These are phyloP conservation scores for Drosophila falleni DNA, from an alignment of 2,888 invertebrate genomes.

Conservation along the genomic window DNA sequence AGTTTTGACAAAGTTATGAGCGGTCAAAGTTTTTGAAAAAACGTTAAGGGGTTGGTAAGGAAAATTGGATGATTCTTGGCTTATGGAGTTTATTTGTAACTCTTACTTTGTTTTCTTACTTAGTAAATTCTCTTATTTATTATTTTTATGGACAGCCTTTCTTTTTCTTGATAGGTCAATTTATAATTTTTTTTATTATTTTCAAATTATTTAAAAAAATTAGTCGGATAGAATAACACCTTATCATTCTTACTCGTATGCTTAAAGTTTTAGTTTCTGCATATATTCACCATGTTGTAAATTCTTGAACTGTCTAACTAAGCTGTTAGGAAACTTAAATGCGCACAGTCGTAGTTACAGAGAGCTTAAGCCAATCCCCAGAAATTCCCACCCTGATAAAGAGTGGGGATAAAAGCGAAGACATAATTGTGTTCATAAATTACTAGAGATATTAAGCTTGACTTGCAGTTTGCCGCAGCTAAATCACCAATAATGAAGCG, in stretches of 20 bases:
- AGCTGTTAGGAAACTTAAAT: constrained; percentile 43
- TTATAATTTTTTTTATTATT: no score
- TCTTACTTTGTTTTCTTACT: neutral
- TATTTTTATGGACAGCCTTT: no score
- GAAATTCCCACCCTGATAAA: constrained; percentile 3
- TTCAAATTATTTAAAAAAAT: no score
- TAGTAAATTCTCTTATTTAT: neutral
- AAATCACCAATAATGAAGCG: constrained; percentile 70
- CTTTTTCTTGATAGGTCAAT: no score
- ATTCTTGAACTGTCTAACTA: constrained; percentile 39
- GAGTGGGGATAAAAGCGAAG: neutral
- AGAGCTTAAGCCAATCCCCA: constrained; percentile 7
- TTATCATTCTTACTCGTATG: no score
- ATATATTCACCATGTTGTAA: constrained; percentile 25
- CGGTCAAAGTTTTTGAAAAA: no score
- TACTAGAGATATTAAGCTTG: constrained; percentile 45
- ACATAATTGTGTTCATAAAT: constrained; percentile 27
- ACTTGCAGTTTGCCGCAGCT: constrained; percentile 51
- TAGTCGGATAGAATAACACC: no score
- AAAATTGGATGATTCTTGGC: no score
- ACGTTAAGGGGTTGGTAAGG: no score
- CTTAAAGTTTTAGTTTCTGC: no score
- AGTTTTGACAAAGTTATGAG: no score
- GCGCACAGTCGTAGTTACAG: constrained; percentile 7
- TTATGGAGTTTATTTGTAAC: no score